Evolutionary conservation across 2,888 invertebrate species (phyloP).

Genomic region (Xylocampa areola): DNA sequence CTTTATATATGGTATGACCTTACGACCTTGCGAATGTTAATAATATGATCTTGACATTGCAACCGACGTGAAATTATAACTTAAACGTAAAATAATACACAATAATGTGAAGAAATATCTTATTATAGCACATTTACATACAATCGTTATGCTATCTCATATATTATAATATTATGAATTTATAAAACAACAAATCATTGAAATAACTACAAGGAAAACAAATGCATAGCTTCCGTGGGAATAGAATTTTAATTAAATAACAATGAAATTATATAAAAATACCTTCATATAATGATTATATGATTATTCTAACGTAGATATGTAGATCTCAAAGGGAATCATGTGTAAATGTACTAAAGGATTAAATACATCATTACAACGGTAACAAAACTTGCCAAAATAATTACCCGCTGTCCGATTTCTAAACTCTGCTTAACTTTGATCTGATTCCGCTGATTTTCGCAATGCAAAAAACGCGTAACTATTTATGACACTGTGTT

Average conservation of each 20-base stretch:
- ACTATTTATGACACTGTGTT: too few species aligned
- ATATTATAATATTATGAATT: constrained; percentile 4
- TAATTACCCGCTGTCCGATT: too few species aligned
- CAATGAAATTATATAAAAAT: constrained; percentile 5
- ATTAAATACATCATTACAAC: too few species aligned
- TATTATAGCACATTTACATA: constrained; percentile 21
- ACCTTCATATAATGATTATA: constrained; percentile 5
- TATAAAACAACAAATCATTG: constrained; percentile 12
- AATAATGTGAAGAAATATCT: constrained; percentile 3
- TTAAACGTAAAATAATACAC: neutral
- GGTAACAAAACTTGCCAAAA: too few species aligned
- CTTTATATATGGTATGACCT: neutral
- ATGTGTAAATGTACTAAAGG: too few species aligned
- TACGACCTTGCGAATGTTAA: neutral
- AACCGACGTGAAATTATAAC: neutral
- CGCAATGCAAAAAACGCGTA: too few species aligned
- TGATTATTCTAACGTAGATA: neutral
- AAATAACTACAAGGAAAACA: constrained; percentile 38
- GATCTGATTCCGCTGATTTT: too few species aligned
- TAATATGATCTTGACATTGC: neutral
- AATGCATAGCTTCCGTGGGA: constrained; percentile 50
- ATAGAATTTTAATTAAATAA: constrained; percentile 5
- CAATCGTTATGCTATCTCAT: constrained; percentile 23
- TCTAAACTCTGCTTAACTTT: too few species aligned
- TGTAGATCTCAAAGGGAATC: too few species aligned